Conservation (phyloP, 2,797 vertebrate species). For the Pipistrellus pipistrellus region DNA sequence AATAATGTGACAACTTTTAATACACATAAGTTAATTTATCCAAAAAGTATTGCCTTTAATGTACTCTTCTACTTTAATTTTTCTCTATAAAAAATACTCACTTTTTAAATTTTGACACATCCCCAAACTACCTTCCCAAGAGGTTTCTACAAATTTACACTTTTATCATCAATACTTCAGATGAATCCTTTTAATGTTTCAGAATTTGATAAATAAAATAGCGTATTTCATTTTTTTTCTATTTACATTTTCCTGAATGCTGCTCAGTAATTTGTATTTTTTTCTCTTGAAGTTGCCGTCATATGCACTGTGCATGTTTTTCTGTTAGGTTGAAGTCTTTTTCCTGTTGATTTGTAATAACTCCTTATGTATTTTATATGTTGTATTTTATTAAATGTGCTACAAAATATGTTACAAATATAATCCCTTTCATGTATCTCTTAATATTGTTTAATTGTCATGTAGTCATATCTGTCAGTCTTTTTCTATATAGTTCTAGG, state of each 20-base stretch:
- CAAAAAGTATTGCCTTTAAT: slow-evolving; percentile 30
- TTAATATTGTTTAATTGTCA: slow-evolving; percentile 47
- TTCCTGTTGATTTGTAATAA: slow-evolving; percentile 35
- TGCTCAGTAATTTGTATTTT: not conserved
- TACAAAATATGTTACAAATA: slow-evolving; percentile 49
- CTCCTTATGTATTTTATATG: slow-evolving; percentile 41
- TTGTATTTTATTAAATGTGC: slow-evolving; percentile 23
- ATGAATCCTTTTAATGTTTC: slow-evolving; percentile 14
- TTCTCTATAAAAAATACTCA: not conserved
- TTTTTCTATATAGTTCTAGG: slow-evolving; percentile 23
- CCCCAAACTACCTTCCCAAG: not conserved
- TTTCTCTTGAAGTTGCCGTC: not conserved
- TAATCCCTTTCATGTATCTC: not conserved
- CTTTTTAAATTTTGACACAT: slow-evolving; percentile 3
- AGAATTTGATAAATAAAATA: slow-evolving; percentile 15
- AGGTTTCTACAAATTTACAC: not conserved
- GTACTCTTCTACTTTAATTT: not conserved
- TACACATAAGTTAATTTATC: not conserved
- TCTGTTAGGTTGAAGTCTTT: not conserved
- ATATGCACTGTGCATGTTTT: not conserved
- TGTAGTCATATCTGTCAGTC: not conserved
- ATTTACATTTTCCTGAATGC: slow-evolving; percentile 34
- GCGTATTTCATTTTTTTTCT: slow-evolving; percentile 12
- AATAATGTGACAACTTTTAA: slow-evolving; percentile 1
- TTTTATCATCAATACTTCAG: not conserved